Evolutionary conservation across 1,140 invertebrate genomes (phyloP), one percentile per base, ranked within the genome.

Genomic region (Drosophila persimilis): DNA sequence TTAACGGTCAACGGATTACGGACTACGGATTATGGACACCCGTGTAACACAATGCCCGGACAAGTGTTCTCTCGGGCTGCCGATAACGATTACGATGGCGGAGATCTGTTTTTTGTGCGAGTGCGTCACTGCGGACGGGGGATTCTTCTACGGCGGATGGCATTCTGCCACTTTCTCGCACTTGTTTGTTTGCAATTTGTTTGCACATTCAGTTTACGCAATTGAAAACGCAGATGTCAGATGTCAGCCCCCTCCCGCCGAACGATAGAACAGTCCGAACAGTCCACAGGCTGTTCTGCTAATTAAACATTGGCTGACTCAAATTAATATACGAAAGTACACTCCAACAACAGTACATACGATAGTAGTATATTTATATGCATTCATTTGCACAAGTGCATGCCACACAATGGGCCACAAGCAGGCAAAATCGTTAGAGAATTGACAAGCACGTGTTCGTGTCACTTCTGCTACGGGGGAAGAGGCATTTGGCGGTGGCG

Each of bases 161-260:
- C 35, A 13, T 13, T 13, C 11, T 39, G 11, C 11, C 35, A 39
- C 35, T 13, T 39, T 13, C 35, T 5, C 4, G 35, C 11, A 39
- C 13, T 13, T 39, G 35, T 39, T 39, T 39, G 35, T 56, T 44
- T 63, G 26, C 53, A 44, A 26, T 43, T 44, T 77, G 22, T 76
- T 77, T 77, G 43, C 73, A 50, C 64, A 9, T 69, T 35, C 45
- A 46, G 31, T 77, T 80, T 77, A 73, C 78, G 73, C 73, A 81
- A 67, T 59, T 54, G 54, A 65, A 44, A 29, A 51, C 51, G 51
- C 51, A 52, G 51, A 52, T 52, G 51, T 39, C 11, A 39, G 35
- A 9, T 31, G 31, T 15, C 15, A 15, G 15, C 15, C 8, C 29
- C 29, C 22, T 24, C 29, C 29, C 29, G 3, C 7, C 8, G 2